Evolutionary conservation across 2,888 invertebrate species (phyloP).

Genomic region (Heteropelma amictum): DNA sequence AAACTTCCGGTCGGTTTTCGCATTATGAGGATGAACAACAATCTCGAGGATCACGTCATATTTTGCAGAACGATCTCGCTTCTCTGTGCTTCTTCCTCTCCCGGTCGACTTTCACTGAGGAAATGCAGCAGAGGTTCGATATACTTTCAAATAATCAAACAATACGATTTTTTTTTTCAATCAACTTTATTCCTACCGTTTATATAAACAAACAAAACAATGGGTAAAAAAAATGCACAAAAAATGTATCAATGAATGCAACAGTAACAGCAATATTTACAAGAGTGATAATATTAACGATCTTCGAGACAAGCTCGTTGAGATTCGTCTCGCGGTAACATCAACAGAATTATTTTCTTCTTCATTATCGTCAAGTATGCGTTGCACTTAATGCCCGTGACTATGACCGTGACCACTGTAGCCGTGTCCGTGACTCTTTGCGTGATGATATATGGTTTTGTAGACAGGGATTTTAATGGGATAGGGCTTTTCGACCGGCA

Average conservation of each 20-base stretch:
- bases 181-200: conserved; percentile 22
- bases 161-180: not conserved
- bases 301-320: too few relatives aligned
- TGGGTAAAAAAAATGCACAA: conserved; percentile 6
- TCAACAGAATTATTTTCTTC: not conserved
- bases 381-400: not conserved
- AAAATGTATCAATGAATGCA: not conserved
- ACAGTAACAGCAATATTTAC: not conserved
- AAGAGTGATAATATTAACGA: not conserved
- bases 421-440: conserved; percentile 76
- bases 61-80: not conserved
- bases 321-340: not conserved
- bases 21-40: conserved; percentile 11
- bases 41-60: not conserved
- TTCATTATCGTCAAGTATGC: not conserved
- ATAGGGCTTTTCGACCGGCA: conserved; percentile 84
- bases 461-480: conserved; percentile 86
- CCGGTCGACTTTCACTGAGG: conserved; percentile 34
- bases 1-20: too few relatives aligned
- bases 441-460: conserved; percentile 85
- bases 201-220: conserved; percentile 38
- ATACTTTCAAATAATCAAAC: conserved; percentile 11
- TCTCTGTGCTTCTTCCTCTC: not conserved
- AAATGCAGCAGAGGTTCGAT: not conserved
- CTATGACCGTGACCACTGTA: conserved; percentile 40